Base-by-base conservation (phyloP, 2,113 vertebrate genomes). In the Pyxicephalus adspersus region DNA sequence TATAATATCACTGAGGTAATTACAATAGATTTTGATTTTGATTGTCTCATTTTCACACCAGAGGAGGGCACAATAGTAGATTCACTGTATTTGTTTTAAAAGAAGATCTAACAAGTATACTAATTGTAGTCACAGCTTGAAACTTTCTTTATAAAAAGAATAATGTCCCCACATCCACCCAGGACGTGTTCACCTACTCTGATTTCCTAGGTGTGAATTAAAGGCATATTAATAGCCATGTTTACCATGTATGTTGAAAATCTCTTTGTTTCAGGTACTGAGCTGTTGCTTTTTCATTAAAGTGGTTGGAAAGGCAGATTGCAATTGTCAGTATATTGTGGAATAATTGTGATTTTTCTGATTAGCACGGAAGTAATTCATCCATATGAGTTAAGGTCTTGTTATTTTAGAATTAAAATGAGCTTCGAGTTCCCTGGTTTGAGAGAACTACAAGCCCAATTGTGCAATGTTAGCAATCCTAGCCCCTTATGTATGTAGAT, bases 11-110 rank as follows among this genome's bases (percentile, higher is more conserved):
- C 93, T 92, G 90, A 92, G 91, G 90, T 96, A 97, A 99, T 98
- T 98, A 96, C 94, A 94, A 95, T 96, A 94, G 93, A 95, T 97
- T 96, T 93, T 96, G 93, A 95, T 97, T 96, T 93, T 96, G 95
- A 96, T 98, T 96, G 95, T 97, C 93, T 96, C 93, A 94, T 95
- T 98, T 96, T 94, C 92, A 92, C 92, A 90, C 91, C 92, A 91
- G 92, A 93, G 93, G 93, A 94, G 94, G 91, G 90, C 91, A 92
- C 89, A 89, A 93, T 92, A 92, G 91, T 87, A 92, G 90, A 87
- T 81, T 93, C 92, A 90, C 90, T 92, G 91, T 94, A 94, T 96
- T 97, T 98, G 94, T 96, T 96, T 98, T 95, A 94, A 92, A 92
- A 94, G 92, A 94, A 91, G 91, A 88, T 90, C 94, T 94, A 94